These are phyloP conservation scores for Mus spretus DNA, from an alignment of 2,797 vertebrate species.

Conservation along the genomic window DNA sequence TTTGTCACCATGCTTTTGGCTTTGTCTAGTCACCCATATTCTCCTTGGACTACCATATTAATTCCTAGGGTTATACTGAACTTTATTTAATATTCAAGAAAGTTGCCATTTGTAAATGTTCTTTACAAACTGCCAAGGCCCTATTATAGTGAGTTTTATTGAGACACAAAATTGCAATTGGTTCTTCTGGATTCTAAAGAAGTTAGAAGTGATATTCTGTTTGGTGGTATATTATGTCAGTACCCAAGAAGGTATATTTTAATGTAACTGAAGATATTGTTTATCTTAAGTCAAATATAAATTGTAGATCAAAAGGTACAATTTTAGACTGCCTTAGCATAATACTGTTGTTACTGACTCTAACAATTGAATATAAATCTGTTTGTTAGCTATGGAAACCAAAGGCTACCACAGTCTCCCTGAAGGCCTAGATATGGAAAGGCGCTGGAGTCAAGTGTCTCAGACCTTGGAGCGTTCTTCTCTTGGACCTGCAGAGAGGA, in stretches of 20 bases:
- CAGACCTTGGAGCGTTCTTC: conserved; percentile 92
- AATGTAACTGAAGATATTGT: not conserved
- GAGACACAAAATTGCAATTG: conserved; percentile 38
- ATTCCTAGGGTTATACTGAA: not conserved
- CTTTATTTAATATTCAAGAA: conserved; percentile 5
- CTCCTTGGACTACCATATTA: not conserved
- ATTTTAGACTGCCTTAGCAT: conserved; percentile 37
- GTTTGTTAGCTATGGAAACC: conserved; percentile 96
- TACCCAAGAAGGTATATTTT: conserved; percentile 48
- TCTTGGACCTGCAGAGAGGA: conserved; percentile 90
- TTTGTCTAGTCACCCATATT: conserved; percentile 22
- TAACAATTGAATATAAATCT: conserved; percentile 86
- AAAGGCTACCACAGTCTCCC: conserved; percentile 98
- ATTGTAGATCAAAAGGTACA: not conserved
- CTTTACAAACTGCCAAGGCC: not conserved
- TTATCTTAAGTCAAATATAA: not conserved
- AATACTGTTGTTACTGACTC: conserved; percentile 44
- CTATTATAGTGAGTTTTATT: not conserved
- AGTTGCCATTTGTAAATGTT: conserved; percentile 7
- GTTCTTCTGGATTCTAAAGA: conserved; percentile 22
- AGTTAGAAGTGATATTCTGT: conserved; percentile 16
- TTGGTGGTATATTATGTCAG: not conserved
- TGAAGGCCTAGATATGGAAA: conserved; percentile 95
- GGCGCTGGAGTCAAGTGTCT: conserved; percentile 95
- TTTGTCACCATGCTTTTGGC: conserved; percentile 20